Base-by-base conservation (phyloP, 2,888 invertebrate species). In the Heliconius charithonia region DNA sequence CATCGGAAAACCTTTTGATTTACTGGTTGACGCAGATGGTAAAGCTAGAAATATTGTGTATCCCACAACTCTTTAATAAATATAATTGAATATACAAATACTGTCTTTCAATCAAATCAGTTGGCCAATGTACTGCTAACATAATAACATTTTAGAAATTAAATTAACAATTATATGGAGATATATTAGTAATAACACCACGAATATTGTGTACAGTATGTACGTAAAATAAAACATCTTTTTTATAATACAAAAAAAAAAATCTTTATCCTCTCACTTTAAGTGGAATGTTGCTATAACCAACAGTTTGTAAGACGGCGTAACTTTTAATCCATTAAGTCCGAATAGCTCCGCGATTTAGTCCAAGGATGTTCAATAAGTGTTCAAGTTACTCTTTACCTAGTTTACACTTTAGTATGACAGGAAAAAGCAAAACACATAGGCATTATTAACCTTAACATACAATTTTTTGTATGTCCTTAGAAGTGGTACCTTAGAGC, bases 281-380 rank as follows among this genome's bases (percentile, higher is more conserved):
- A 2, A 25, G 22, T 77, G 77, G 77, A 73, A 27, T 25, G 9
- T n/a, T 0, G 29, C 16, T n/a, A 27, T 62, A 25, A 77, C 4
- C 22, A 63, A 63, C 25, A 37, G 32, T 63, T 45, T 56, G n/a
- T 71, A 72, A 67, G 27, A 76, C 59, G 32, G 67, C 62, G 76
- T 73, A 79, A 76, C 51, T 79, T 79, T 76, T 76, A 79, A 76
- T 73, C 45, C 76, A 79, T 79, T 79, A 79, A 73, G 59, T 76
- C 32, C 66, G 13, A 72, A 79, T 71, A 63, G 37, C 71, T 73
- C 75, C 65, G 71, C 71, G 29, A 79, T 79, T 73, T 79, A 62
- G 79, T 76, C 63, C 79, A 79, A 79, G 79, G 79, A 63, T 67
- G 73, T 65, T n/a, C 25, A 62, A 73, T 62, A 71, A 67, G 67